Base-by-base conservation (phyloP, 1,140 invertebrate genomes). In the Plectus sambesii region DNA sequence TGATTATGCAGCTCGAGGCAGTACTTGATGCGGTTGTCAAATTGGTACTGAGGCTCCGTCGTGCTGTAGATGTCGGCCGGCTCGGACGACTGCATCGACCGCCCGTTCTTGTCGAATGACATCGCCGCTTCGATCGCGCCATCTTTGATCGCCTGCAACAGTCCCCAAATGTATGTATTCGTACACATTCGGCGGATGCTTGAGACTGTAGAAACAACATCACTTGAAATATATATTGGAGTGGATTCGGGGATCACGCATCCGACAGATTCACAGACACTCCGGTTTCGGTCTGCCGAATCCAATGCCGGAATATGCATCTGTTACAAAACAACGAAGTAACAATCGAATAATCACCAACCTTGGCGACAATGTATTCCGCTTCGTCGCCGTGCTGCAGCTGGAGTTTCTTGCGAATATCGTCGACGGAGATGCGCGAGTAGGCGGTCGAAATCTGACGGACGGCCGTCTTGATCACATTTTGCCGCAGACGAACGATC, bases 391-490 rank as follows among this genome's bases (percentile, higher is more conserved):
- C 82, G 6, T 85, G 90, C 67, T 93, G 89, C 15, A 98, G 73
- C 8, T 85, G 82, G 20, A 99, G 72, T 66, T 98, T 97, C 51
- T 80, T 77, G 5, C 90, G 89, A 62, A 98, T 90, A 72, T 97
- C 89, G 47, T 81, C 78, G 0, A 94, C 81, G 6, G 87, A 90
- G 56, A 99, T 99, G 41, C 87, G 78, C 0, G 90, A 96, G 71
- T 99, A 99, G 0, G 90, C 93, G 1, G 92, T 69, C 9, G 87
- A 90, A 70, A 99, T 97, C 49, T 88, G 88, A 33, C 93, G 77
- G 38, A 99, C 87, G 0, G 92, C 93, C 4, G 93, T 98, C 73
- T 97, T 98, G 64, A 99, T 98, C 1, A 99, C 94, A 77, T 99
- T 99, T 69, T 98, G 93, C 47, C 90, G 79, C 17, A 99, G 72